These are phyloP conservation scores for Amphiprion ocellaris DNA, from an alignment of 2,113 vertebrate genomes.

Conservation along the genomic window DNA sequence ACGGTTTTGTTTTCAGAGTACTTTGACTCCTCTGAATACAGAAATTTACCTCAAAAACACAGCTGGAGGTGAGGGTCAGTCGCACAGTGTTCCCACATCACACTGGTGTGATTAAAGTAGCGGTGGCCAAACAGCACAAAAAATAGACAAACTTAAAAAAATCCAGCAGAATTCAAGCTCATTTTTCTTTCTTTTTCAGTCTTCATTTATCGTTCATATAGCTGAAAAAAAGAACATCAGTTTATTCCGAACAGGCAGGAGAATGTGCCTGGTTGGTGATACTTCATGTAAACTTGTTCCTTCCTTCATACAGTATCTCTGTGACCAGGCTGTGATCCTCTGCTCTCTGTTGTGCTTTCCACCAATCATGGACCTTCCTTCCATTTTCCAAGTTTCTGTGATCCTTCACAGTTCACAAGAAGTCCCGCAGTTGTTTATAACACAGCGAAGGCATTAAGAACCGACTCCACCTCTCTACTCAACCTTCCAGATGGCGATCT, in stretches of 20 bases:
- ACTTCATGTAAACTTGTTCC: slow-evolving; percentile 37
- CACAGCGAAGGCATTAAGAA: background rate
- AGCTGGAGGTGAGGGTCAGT: slow-evolving; percentile 31
- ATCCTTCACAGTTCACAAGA: background rate
- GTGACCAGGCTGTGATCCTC: background rate
- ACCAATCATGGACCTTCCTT: slow-evolving; percentile 4
- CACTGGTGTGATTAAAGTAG: slow-evolving; percentile 19
- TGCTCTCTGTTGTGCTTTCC: background rate
- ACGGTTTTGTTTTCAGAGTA: slow-evolving; percentile 47
- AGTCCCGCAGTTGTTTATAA: background rate
- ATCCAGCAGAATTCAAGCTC: background rate
- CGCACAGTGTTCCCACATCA: slow-evolving; percentile 32
- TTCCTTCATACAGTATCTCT: background rate
- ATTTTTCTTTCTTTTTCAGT: slow-evolving; percentile 22
- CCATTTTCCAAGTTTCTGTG: background rate
- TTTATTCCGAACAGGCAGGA: background rate
- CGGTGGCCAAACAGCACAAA: background rate
- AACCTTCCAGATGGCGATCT: slow-evolving; percentile 97
- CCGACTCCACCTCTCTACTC: slow-evolving; percentile 76
- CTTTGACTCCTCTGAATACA: slow-evolving; percentile 43
- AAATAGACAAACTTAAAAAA: slow-evolving; percentile 5
- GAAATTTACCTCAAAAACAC: slow-evolving; percentile 30
- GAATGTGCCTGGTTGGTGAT: slow-evolving; percentile 5
- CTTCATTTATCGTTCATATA: slow-evolving; percentile 39
- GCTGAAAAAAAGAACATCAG: background rate